Conservation (phyloP, 2,797 vertebrate species). For the Aselliscus stoliczkanus region DNA sequence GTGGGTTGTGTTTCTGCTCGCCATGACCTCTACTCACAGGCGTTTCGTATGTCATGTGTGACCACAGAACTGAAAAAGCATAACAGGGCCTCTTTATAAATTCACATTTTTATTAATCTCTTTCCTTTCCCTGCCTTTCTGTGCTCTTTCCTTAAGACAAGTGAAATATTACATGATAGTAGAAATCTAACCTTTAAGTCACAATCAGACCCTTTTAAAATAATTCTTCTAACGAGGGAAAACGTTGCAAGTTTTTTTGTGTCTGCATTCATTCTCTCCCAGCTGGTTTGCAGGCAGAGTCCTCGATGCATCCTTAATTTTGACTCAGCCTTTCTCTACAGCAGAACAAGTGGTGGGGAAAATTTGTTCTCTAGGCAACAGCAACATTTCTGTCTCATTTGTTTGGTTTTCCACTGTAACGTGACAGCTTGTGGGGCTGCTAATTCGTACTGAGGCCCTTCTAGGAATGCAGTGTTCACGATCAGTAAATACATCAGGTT, state of each 20-base stretch:
- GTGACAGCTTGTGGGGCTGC: not conserved
- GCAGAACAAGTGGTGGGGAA: slow-evolving; percentile 43
- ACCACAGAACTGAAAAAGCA: not conserved
- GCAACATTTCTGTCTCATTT: slow-evolving; percentile 45
- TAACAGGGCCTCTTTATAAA: not conserved
- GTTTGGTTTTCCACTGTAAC: slow-evolving; percentile 16
- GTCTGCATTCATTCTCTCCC: not conserved
- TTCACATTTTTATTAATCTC: not conserved
- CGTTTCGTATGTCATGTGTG: not conserved
- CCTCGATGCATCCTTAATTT: slow-evolving; percentile 43
- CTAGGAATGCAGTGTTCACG: not conserved
- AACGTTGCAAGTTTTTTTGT: not conserved
- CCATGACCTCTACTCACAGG: not conserved
- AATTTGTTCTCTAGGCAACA: slow-evolving; percentile 48
- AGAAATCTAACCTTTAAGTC: slow-evolving; percentile 25
- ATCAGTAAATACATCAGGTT: slow-evolving; percentile 6
- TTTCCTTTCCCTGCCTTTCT: slow-evolving; percentile 14
- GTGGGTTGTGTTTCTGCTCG: not conserved
- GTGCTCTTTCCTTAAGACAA: not conserved
- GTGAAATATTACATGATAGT: slow-evolving; percentile 15
- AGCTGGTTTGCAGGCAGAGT: not conserved
- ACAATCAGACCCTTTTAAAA: not conserved
- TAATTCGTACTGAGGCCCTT: slow-evolving; percentile 29
- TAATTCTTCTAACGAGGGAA: slow-evolving; percentile 17
- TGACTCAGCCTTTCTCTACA: not conserved